A percentile compares a stretch with the other conserved stretches of the same genome.
Conservation (phyloP, 1,140 invertebrate genomes). For the Microplitis mediator region DNA sequence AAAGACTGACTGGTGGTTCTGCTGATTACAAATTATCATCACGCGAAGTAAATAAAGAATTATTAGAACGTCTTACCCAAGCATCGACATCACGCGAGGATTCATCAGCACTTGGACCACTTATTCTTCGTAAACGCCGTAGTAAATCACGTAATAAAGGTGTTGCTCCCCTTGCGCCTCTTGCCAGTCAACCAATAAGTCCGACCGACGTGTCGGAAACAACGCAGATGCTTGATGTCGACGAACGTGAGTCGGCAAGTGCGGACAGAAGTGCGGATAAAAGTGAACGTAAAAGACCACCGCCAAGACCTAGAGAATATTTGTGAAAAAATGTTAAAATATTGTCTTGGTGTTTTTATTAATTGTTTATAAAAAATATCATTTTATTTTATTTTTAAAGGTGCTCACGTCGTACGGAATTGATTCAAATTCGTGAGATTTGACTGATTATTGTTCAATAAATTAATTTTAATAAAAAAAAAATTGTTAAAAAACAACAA, state of each 20-base stretch:
- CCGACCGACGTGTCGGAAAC: constrained; percentile 53
- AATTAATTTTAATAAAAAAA: too few species aligned
- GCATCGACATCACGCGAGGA: constrained; percentile 59
- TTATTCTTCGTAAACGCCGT: constrained; percentile 71
- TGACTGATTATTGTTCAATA: too few species aligned
- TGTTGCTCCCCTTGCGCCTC: constrained; percentile 68
- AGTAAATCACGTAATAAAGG: constrained; percentile 73
- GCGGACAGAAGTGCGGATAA: constrained; percentile 35
- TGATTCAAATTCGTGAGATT: too few species aligned
- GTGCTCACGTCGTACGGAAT: too few species aligned
- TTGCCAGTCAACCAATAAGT: constrained; percentile 57
- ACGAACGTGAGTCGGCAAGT: constrained; percentile 43
- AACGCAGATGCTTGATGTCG: constrained; percentile 57
- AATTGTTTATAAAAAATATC: too few species aligned
- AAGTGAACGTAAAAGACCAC: constrained; percentile 54
- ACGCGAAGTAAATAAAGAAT: constrained; percentile 50
- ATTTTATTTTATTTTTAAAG: too few species aligned
- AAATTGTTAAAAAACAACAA: not conserved
- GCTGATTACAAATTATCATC: constrained; percentile 45
- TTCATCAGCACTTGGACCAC: constrained; percentile 64
- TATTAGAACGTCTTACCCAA: constrained; percentile 58
- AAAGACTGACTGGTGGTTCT: constrained; percentile 35
- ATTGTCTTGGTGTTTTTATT: too few species aligned
- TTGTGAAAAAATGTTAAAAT: constrained; percentile 53
- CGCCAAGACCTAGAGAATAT: constrained; percentile 56